phyloP scores from a whole-genome alignment of 2,113 vertebrate genomes.

The Macquaria australasica region DNA sequence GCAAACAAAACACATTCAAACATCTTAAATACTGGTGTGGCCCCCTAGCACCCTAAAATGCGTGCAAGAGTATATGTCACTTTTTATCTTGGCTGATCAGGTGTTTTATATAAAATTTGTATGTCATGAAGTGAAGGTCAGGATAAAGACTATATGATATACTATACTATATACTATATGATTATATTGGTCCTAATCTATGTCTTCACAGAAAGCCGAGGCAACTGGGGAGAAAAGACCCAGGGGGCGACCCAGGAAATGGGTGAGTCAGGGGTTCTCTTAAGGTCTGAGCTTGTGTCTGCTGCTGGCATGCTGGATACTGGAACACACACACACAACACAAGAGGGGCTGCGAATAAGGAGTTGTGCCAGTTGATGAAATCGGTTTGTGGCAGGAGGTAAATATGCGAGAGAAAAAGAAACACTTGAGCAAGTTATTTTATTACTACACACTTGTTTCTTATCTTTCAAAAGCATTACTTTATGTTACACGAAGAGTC shows the following conservation, averaged over 20 bases:
- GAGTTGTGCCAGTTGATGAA: background rate
- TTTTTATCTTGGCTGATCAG: background rate
- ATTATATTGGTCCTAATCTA: background rate
- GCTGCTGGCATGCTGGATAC: background rate
- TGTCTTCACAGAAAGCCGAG: slow-evolving; percentile 79
- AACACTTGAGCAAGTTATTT: background rate
- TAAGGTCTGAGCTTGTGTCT: background rate
- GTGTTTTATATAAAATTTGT: background rate
- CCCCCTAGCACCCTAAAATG: background rate
- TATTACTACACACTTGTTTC: background rate
- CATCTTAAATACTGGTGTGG: background rate
- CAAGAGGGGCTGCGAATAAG: background rate
- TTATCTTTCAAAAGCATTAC: background rate
- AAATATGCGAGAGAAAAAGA: background rate
- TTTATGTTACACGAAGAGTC: background rate
- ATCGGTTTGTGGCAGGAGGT: background rate
- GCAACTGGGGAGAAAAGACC: slow-evolving; percentile 81
- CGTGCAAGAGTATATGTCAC: background rate
- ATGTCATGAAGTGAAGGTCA: background rate
- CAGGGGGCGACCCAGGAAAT: slow-evolving; percentile 83
- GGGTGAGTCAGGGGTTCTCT: slow-evolving; percentile 69
- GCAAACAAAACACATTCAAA: background rate
- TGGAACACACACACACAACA: background rate
- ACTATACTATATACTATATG: too few species aligned
- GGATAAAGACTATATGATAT: background rate